phyloP scores from a whole-genome alignment of 2,888 invertebrate genomes.

The Drosophila ezoana region DNA sequence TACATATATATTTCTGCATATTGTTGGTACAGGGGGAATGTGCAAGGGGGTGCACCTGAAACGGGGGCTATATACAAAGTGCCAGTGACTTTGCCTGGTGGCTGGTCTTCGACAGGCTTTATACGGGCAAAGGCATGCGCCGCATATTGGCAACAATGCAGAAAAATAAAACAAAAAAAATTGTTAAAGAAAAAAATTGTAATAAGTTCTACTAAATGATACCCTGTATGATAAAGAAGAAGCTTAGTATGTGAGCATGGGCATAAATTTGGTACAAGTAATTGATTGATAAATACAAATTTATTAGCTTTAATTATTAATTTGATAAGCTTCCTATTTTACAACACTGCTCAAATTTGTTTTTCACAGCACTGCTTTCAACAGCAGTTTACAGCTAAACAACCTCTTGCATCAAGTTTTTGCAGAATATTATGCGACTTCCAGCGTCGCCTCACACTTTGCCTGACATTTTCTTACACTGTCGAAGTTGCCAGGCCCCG shows the following conservation, averaged over 20 bases:
- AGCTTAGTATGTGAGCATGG: too few relatives aligned
- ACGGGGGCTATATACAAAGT: slow-evolving; percentile 51
- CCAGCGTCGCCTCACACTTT: slow-evolving; percentile 44
- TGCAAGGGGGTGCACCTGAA: slow-evolving; percentile 4
- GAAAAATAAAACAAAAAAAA: slow-evolving; percentile 27
- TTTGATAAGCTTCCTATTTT: not conserved
- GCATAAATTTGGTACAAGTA: too few relatives aligned
- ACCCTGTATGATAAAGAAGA: slow-evolving; percentile 7
- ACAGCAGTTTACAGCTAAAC: not conserved
- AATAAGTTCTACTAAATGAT: not conserved
- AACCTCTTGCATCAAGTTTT: not conserved
- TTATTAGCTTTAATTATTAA: too few relatives aligned
- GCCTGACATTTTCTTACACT: slow-evolving; percentile 55
- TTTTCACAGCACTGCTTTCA: not conserved
- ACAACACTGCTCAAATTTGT: not conserved
- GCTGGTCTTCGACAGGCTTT: slow-evolving; percentile 68
- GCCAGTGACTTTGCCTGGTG: slow-evolving; percentile 47
- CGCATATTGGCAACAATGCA: slow-evolving; percentile 75
- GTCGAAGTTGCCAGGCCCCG: slow-evolving; percentile 20
- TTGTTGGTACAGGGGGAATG: not conserved
- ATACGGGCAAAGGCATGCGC: slow-evolving; percentile 76
- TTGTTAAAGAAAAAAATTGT: not conserved
- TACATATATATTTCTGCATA: slow-evolving; percentile 30
- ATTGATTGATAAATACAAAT: too few relatives aligned
- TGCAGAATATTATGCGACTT: slow-evolving; percentile 27